Evolutionary conservation across 2,113 vertebrate species (phyloP).

Genomic region (Nothoprocta pentlandii): DNA sequence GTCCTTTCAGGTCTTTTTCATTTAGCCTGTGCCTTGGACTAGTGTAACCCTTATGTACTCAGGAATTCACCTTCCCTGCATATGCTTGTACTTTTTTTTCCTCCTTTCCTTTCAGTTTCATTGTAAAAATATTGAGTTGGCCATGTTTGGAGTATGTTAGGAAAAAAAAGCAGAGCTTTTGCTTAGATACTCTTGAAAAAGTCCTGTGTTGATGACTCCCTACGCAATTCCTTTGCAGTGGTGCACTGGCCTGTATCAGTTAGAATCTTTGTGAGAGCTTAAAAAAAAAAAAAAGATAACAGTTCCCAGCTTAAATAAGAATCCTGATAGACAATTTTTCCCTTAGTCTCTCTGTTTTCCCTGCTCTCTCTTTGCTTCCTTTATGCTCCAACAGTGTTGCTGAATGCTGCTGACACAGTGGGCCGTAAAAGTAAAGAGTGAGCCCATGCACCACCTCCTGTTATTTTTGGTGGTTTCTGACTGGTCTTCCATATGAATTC

Average conservation of each 20-base stretch:
- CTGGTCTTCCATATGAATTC: neutral
- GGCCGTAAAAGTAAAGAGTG: neutral
- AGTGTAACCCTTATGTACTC: too few species aligned
- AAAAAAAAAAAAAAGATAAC: neutral
- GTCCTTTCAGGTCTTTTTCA: neutral
- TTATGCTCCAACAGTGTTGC: neutral
- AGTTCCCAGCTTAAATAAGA: neutral
- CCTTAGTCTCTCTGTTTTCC: neutral
- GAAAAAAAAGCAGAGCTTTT: neutral
- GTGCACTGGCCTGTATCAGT: neutral
- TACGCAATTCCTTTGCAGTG: neutral
- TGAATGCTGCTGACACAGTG: neutral
- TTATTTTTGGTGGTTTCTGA: neutral
- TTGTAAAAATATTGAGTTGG: neutral
- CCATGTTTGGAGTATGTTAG: neutral
- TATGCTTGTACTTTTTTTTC: too few species aligned
- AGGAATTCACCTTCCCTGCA: too few species aligned
- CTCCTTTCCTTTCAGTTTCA: neutral
- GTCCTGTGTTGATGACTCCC: neutral
- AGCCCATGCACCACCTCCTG: neutral
- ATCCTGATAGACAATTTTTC: neutral
- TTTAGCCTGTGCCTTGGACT: neutral
- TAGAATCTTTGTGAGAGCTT: neutral
- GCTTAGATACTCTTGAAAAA: neutral
- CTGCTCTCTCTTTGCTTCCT: neutral